Base-by-base conservation (phyloP, 1,140 invertebrate genomes). In the Bombus affinis region DNA sequence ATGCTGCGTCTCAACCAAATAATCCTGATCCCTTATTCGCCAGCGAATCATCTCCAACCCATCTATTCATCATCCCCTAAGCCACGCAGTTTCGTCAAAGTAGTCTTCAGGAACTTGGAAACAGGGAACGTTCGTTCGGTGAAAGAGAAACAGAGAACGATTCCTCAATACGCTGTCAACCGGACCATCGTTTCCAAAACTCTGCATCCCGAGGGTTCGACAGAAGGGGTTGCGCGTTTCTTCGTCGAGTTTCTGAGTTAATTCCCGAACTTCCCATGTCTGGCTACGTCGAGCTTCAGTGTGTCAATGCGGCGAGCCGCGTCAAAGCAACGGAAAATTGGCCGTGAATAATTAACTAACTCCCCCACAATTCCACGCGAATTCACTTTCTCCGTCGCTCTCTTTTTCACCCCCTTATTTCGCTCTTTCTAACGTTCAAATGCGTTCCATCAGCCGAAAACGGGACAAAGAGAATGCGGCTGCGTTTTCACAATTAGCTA, bases 261-360 rank as follows among this genome's bases (percentile, higher is more conserved):
- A 81, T 80, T 70, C 62, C 47, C 78, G 44, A 86, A 81, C 44
- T 81, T 82, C 13, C 35, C 28, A 15, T 35, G 35, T 66, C 37
- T 53, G 22, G 42, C 12, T 39, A 28, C 53, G 35, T 42, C 5
- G 42, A n/a, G 44, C 37, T 44, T 44, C 44, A 0, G 57, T 81
- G 83, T 73, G 83, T 65, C 83, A 72, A 85, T 80, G 83, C 47
- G 66, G 76, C 37, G 76, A 78, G 66, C 75, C 84, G 42, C 62
- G 44, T 47, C 62, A 75, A 83, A 83, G 81, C 32, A 47, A 39
- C 68, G 39, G 85, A 70, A 78, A 84, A 86, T 84, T 84, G 44
- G 44, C 44, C 68, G 82, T 79, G 81, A 85, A 86, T 86, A 84
- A 86, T 86, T 86, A 86, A 86, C 39, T 39, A 44, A 84, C 44